These are phyloP conservation scores for Deilephila porcellus DNA, from an alignment of 2,888 invertebrate species.

Conservation along the genomic window DNA sequence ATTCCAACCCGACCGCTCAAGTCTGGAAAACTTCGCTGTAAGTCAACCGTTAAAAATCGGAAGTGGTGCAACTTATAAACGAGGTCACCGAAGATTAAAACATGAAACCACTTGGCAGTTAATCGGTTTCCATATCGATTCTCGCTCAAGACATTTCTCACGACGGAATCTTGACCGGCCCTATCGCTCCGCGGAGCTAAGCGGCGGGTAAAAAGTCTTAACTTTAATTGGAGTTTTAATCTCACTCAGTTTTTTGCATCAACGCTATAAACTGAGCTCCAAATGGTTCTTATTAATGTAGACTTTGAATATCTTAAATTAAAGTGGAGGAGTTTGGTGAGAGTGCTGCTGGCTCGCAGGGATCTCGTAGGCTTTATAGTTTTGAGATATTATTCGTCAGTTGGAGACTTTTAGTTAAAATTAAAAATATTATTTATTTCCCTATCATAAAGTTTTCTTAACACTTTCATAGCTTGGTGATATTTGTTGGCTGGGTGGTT, in stretches of 20 bases:
- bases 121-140: slow-evolving; percentile 22
- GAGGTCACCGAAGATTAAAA: not conserved
- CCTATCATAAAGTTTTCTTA: too few relatives aligned
- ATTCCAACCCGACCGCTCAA: not conserved
- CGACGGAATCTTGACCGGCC: not conserved
- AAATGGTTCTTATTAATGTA: slow-evolving; percentile 7
- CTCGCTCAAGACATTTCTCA: not conserved
- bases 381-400: not conserved
- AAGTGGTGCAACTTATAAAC: not conserved
- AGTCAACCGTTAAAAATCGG: not conserved
- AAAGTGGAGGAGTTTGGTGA: not conserved
- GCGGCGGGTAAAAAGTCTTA: not conserved
- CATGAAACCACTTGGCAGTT: slow-evolving; percentile 10
- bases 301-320: slow-evolving; percentile 10
- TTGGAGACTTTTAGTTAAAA: too few relatives aligned
- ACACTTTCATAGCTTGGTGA: too few relatives aligned
- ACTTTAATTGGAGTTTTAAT: slow-evolving; percentile 25
- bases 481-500: too few relatives aligned
- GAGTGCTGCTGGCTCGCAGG: not conserved
- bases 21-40: not conserved
- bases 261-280: not conserved
- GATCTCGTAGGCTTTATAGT: not conserved
- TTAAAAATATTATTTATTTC: too few relatives aligned
- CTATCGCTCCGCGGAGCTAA: not conserved
- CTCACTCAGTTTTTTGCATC: slow-evolving; percentile 2